Evolutionary conservation across 2,888 invertebrate genomes (phyloP), one percentile per base, ranked within the genome.

Genomic region (Ophraella communa): DNA sequence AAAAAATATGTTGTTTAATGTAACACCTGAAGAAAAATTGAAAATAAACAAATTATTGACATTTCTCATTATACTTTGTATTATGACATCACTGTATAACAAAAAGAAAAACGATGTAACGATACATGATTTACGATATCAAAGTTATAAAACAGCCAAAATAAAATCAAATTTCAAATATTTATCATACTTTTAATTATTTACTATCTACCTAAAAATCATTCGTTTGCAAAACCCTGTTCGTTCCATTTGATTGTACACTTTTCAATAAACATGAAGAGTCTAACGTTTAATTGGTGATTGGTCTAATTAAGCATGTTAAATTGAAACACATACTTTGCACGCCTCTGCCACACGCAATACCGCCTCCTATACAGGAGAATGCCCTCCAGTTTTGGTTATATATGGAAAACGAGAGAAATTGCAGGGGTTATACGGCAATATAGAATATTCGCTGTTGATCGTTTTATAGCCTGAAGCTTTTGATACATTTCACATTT

Each of bases 391-490:
- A 51, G 49, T 51, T 51, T 51, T 27, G 24, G 24, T 23, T 27
- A 27, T 51, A 10, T 27, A 51, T 17, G 49, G 27, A 27, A 27
- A 51, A 27, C 23, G 24, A 24, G 24, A 45, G 45, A 45, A 45
- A 14, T 17, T 18, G 14, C 27, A 18, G 42, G 39, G 51, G 30
- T 11, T 27, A 21, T 59, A 39, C 23, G 39, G 44, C 49, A 58
- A 49, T 49, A 58, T 49, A 47, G 57, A 30, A 49, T 39, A 33
- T 51, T 59, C 33, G 39, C 42, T 27, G 39, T 59, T 42, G 30
- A 59, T 51, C 51, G 39, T 51, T 52, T 52, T 27, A 42, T 42
- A 20, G 51, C 59, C 27, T 23, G 39, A 39, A 47, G 59, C 59
- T 24, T 30, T 59, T 27, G 17, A 51, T 51, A 59, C 51, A 58